phyloP scores from a whole-genome alignment of 2,797 vertebrate species.

The Parauchenoglanis punctatus region DNA sequence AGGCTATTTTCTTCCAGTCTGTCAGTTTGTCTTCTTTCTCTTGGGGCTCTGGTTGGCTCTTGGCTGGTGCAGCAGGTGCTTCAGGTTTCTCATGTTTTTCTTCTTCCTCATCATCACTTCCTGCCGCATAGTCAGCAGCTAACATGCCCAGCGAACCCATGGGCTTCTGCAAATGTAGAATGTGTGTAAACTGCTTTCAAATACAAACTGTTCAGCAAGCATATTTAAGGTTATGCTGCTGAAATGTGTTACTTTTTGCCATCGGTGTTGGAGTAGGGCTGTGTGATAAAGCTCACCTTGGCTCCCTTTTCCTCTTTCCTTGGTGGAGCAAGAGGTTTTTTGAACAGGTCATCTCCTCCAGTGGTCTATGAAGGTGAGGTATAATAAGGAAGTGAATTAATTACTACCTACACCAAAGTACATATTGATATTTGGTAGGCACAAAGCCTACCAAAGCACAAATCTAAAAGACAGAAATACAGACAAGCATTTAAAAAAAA shows the following conservation, averaged over 20 bases:
- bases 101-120: conserved; percentile 93
- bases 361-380: conserved; percentile 64
- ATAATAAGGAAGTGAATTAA: conserved; percentile 1
- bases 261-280: not conserved
- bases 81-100: conserved; percentile 85
- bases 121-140: conserved; percentile 91
- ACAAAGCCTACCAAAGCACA: not conserved
- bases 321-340: conserved; percentile 90
- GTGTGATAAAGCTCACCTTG: conserved; percentile 74
- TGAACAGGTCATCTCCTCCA: conserved; percentile 88
- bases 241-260: not conserved
- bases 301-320: conserved; percentile 87
- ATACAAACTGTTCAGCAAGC: not conserved
- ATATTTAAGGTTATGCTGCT: not conserved
- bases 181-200: not conserved
- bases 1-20: conserved; percentile 96
- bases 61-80: conserved; percentile 63
- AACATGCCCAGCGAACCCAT: conserved; percentile 91
- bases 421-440: not conserved
- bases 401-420: not conserved
- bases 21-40: conserved; percentile 88
- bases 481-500: not conserved
- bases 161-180: conserved; percentile 77
- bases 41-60: conserved; percentile 74
- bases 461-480: not conserved